These are phyloP conservation scores for Akabosia matsudoensis DNA, from an alignment of 1,140 invertebrate species.

Conservation along the genomic window DNA sequence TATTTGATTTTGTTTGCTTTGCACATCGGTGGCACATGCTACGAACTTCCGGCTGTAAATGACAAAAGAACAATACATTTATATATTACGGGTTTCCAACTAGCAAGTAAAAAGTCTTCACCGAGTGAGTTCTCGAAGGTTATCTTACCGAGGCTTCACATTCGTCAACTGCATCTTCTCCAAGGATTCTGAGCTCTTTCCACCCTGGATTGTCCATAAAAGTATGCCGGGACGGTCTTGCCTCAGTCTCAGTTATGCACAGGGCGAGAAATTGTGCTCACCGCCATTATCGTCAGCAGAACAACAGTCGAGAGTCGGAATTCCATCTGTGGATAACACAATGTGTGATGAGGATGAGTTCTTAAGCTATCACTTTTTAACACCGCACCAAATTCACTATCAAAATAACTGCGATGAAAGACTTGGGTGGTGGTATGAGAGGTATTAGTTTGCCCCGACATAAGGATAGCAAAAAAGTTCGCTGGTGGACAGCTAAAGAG, in stretches of 20 bases:
- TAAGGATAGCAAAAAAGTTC: too few relatives aligned
- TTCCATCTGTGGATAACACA: constrained; percentile 13
- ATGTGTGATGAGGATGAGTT: neutral
- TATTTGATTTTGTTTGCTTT: constrained; percentile 50
- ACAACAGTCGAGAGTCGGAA: neutral
- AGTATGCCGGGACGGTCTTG: neutral
- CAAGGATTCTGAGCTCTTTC: neutral
- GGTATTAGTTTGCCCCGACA: too few relatives aligned
- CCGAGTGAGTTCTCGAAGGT: too few relatives aligned
- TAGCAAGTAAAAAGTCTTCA: neutral
- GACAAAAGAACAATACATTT: constrained; percentile 19
- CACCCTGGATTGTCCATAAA: neutral
- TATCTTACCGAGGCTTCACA: constrained; percentile 1
- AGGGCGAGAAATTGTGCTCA: neutral
- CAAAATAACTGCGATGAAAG: neutral
- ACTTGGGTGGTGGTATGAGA: neutral
- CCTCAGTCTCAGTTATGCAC: neutral
- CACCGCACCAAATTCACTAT: neutral
- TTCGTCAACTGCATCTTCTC: neutral
- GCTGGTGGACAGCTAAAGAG: too few relatives aligned
- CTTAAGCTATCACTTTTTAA: neutral
- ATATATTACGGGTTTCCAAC: neutral
- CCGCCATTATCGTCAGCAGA: neutral
- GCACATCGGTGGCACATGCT: constrained; percentile 53
- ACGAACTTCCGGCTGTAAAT: constrained; percentile 48